These are phyloP conservation scores for Tetramorium bicarinatum DNA, from an alignment of 2,888 invertebrate species.

Conservation along the genomic window DNA sequence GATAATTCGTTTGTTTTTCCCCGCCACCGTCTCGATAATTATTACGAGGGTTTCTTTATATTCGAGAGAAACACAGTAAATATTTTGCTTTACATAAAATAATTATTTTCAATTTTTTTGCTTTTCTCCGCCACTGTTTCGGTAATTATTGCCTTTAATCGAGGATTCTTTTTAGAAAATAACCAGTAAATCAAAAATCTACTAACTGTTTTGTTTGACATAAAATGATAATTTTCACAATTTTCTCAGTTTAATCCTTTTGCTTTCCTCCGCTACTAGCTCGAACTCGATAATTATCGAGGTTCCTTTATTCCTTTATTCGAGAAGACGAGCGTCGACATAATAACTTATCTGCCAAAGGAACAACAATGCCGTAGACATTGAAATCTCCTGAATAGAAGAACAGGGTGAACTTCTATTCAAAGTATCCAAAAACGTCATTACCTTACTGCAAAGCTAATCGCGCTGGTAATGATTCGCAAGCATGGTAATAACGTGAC, in stretches of 20 bases:
- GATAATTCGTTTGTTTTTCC: neutral
- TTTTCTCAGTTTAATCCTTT: neutral
- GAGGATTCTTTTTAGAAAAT: neutral
- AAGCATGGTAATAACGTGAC: slow-evolving; percentile 39
- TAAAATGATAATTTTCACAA: too few species aligned
- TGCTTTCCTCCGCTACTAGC: neutral
- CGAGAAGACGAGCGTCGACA: neutral
- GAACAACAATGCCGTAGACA: neutral
- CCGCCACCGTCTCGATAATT: neutral
- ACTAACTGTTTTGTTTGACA: neutral
- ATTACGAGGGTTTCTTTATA: neutral
- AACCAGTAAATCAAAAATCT: neutral
- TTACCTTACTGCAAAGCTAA: neutral
- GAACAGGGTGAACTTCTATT: too few species aligned
- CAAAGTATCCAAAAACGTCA: neutral
- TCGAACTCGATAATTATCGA: neutral
- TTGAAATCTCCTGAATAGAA: slow-evolving; percentile 9
- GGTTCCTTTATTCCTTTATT: neutral
- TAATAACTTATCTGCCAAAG: slow-evolving; percentile 10
- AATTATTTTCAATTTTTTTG: neutral
- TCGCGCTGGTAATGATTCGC: slow-evolving; percentile 17
- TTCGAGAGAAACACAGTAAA: too few species aligned
- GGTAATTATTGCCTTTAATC: neutral
- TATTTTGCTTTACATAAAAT: neutral
- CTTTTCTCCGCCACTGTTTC: neutral